Percentiles rank a stretch among this genome's conserved stretches.
Conservation (phyloP, 2,113 vertebrate species). For the Turdus rufiventris region DNA sequence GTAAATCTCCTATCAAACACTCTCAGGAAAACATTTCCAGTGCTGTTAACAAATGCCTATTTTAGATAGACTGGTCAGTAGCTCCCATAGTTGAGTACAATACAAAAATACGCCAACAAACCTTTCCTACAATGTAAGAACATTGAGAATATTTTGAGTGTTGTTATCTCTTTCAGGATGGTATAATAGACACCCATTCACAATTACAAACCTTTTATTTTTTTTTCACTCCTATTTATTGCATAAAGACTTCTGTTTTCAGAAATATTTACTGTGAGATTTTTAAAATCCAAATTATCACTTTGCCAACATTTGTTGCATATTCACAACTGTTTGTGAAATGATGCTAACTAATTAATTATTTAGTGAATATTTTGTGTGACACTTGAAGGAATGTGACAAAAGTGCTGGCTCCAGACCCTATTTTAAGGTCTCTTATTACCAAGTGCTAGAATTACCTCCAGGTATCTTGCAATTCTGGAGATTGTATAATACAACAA, state of each 20-base stretch:
- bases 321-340: neutral
- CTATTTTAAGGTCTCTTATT: constrained; percentile 44
- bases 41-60: neutral
- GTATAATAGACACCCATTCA: neutral
- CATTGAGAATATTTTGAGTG: neutral
- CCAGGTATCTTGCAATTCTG: neutral
- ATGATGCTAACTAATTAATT: constrained; percentile 19
- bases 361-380: constrained; percentile 21
- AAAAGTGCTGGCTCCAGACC: neutral
- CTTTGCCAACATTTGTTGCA: neutral
- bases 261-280: neutral
- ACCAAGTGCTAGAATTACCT: neutral
- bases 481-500: neutral
- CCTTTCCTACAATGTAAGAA: neutral
- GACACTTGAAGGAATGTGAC: constrained; percentile 13
- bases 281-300: neutral
- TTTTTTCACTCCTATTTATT: neutral
- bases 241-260: neutral
- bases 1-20: neutral
- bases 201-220: neutral
- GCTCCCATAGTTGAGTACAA: neutral
- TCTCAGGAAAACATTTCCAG: neutral
- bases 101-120: neutral
- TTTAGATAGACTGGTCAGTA: neutral
- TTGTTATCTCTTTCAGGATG: fast-evolving